Conservation (phyloP, 1,140 invertebrate species). For the Aporrectodea caliginosa region DNA sequence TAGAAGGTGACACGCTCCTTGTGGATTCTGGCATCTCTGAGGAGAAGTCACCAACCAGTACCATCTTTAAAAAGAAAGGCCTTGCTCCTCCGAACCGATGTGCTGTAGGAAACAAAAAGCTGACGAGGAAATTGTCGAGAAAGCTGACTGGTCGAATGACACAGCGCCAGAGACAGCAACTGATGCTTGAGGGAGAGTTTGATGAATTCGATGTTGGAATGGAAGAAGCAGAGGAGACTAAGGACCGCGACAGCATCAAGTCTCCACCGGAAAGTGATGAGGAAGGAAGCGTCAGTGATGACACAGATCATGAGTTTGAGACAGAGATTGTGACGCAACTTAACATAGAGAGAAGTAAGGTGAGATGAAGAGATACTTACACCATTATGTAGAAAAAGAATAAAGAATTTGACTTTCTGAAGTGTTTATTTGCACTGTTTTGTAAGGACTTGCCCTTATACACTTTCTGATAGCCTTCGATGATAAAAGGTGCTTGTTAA, state of each 20-base stretch:
- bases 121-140: slow-evolving; percentile 8
- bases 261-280: not conserved
- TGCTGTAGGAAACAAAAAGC: not conserved
- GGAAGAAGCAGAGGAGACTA: slow-evolving; percentile 4
- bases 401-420: too few species aligned
- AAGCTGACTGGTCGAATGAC: slow-evolving; percentile 14
- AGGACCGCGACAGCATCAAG: not conserved
- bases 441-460: too few species aligned
- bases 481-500: too few species aligned
- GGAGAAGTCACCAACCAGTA: not conserved
- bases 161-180: slow-evolving; percentile 14
- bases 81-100: not conserved
- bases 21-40: not conserved
- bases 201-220: slow-evolving; percentile 12
- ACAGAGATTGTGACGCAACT: not conserved
- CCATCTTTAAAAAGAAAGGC: not conserved
- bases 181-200: slow-evolving; percentile 22
- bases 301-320: not conserved
- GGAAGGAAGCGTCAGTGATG: not conserved
- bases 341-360: not conserved
- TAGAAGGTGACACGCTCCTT: too few species aligned
- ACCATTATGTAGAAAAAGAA: too few species aligned
- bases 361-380: too few species aligned
- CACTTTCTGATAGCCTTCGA: too few species aligned
- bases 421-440: too few species aligned